These are phyloP conservation scores for Drosophila kuntzei DNA, from an alignment of 2,888 invertebrate genomes.

Conservation along the genomic window DNA sequence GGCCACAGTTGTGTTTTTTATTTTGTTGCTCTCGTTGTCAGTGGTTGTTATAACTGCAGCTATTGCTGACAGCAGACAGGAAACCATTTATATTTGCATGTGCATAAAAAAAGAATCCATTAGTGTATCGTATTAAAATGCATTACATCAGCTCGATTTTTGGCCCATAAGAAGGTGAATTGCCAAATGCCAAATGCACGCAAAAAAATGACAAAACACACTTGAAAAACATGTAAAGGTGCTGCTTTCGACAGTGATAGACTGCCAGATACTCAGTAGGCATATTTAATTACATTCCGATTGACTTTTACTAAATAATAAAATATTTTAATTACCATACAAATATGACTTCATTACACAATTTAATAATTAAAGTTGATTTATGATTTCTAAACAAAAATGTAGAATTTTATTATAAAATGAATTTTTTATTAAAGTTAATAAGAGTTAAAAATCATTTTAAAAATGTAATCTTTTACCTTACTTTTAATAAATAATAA, in stretches of 20 bases:
- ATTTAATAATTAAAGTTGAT: no score
- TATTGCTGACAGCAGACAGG: conserved; percentile 62
- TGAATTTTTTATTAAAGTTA: no score
- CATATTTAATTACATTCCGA: neutral
- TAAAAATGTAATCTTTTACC: no score
- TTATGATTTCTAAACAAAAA: no score
- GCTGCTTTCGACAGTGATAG: neutral
- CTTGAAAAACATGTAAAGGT: conserved; percentile 4
- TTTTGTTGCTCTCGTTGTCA: conserved; percentile 7
- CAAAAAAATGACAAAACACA: conserved; percentile 26
- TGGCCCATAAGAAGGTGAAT: conserved; percentile 22
- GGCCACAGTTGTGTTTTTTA: conserved; percentile 44
- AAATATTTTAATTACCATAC: no score
- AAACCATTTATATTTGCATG: conserved; percentile 77
- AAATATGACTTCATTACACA: no score
- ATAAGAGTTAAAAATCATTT: no score
- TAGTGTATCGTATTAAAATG: conserved; percentile 51
- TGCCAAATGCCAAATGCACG: conserved; percentile 17
- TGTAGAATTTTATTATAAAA: no score
- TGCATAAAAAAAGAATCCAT: conserved; percentile 55
- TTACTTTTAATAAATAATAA: no score
- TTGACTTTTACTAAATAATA: no score
- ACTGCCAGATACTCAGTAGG: neutral
- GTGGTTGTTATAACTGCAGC: conserved; percentile 7
- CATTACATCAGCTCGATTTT: conserved; percentile 59